These are phyloP conservation scores for Spheniscus mendiculus DNA, from an alignment of 2,113 vertebrate genomes.

Conservation along the genomic window DNA sequence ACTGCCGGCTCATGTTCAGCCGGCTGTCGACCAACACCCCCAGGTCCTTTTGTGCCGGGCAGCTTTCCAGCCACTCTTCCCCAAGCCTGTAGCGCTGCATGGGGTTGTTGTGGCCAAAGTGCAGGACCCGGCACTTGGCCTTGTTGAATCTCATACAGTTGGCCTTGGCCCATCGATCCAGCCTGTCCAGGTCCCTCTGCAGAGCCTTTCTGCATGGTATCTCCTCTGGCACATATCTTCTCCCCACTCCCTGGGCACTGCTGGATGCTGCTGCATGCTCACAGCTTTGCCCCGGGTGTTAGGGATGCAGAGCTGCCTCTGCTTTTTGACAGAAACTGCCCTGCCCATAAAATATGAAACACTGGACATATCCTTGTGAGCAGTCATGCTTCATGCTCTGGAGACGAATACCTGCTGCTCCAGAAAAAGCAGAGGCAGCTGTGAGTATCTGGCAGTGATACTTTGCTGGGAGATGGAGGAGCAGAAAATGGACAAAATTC, in stretches of 20 bases:
- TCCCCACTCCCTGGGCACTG: not conserved
- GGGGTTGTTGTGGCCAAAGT: too few relatives aligned
- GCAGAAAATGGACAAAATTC: not conserved
- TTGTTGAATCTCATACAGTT: too few relatives aligned
- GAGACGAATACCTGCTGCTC: constrained; percentile 30
- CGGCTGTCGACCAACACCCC: too few relatives aligned
- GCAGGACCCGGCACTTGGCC: too few relatives aligned
- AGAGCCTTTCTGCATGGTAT: too few relatives aligned
- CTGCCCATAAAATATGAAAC: not conserved
- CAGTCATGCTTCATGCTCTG: constrained; percentile 4
- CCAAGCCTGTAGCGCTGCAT: too few relatives aligned
- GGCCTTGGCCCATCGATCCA: too few relatives aligned
- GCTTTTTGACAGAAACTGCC: not conserved
- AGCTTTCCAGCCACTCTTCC: too few relatives aligned
- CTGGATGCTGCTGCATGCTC: not conserved
- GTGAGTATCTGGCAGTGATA: constrained; percentile 6
- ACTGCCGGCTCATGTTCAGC: too few relatives aligned
- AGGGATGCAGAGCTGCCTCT: constrained; percentile 8
- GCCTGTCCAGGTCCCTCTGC: too few relatives aligned
- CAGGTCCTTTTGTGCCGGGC: too few relatives aligned
- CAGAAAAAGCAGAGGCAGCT: constrained; percentile 55
- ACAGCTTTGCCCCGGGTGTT: constrained; percentile 19
- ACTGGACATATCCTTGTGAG: constrained; percentile 5
- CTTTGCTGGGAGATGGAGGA: not conserved
- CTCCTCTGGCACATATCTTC: not conserved